Evolutionary conservation across 1,140 invertebrate species (phyloP).

Genomic region (Drosophila paulistorum): DNA sequence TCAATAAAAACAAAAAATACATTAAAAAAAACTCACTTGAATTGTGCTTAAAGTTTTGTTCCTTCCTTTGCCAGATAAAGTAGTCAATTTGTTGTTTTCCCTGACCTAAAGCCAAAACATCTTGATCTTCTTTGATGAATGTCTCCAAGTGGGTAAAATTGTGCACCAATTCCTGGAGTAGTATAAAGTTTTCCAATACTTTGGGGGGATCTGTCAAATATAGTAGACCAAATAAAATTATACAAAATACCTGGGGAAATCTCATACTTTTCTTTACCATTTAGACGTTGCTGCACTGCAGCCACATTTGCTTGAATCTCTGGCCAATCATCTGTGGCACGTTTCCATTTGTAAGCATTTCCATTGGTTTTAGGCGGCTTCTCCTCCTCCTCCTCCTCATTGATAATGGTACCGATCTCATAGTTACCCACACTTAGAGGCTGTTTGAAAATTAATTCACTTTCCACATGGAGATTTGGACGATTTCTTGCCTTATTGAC

Average conservation of each 20-base stretch:
- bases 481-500: slow-evolving; percentile 59
- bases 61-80: slow-evolving; percentile 42
- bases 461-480: slow-evolving; percentile 60
- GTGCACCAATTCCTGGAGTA: slow-evolving; percentile 52
- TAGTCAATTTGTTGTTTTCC: background rate
- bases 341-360: slow-evolving; percentile 45
- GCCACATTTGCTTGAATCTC: slow-evolving; percentile 44
- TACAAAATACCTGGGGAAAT: too few relatives aligned
- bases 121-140: background rate
- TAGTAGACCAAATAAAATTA: too few relatives aligned
- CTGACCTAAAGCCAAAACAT: slow-evolving; percentile 37
- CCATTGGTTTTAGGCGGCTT: background rate
- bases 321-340: slow-evolving; percentile 36
- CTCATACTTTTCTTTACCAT: slow-evolving; percentile 24
- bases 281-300: slow-evolving; percentile 49
- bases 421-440: slow-evolving; percentile 60
- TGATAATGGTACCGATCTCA: slow-evolving; percentile 29
- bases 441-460: slow-evolving; percentile 63
- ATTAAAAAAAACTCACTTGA: slow-evolving; percentile 54
- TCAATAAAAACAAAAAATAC: slow-evolving; percentile 61
- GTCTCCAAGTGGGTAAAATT: slow-evolving; percentile 27
- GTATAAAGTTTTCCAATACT: slow-evolving; percentile 46
- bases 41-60: slow-evolving; percentile 34
- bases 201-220: slow-evolving; percentile 34
- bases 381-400: background rate